Conservation (phyloP, 2,113 vertebrate species). For the Buteo buteo region DNA sequence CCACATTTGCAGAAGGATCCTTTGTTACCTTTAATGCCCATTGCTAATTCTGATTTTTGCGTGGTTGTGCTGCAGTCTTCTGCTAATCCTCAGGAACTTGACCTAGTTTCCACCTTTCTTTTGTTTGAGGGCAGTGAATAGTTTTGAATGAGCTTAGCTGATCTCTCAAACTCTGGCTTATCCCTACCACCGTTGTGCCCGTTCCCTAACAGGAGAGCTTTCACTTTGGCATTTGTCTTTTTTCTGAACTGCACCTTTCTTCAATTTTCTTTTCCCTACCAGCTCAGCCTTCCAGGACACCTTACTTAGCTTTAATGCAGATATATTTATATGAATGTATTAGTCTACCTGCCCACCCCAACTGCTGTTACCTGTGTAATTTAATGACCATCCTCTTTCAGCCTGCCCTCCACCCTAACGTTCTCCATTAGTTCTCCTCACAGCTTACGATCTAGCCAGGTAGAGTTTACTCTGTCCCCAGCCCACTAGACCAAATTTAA, state of each 20-base stretch:
- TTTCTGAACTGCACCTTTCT: neutral
- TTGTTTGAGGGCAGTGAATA: neutral
- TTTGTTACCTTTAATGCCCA: neutral
- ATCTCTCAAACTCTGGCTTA: neutral
- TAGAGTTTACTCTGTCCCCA: neutral
- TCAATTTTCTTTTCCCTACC: neutral
- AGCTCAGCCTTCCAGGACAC: neutral
- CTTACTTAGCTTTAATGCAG: neutral
- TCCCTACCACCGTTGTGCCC: neutral
- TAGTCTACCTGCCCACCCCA: neutral
- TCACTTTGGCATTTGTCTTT: neutral
- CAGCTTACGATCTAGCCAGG: accelerated
- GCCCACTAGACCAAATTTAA: neutral
- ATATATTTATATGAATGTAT: neutral
- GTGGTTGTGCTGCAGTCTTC: neutral
- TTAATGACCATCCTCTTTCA: neutral
- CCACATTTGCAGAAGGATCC: neutral
- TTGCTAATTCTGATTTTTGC: neutral
- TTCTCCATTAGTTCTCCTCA: neutral
- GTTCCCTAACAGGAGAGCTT: neutral
- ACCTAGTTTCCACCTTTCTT: neutral
- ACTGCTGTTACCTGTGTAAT: neutral
- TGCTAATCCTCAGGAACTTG: neutral
- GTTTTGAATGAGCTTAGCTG: neutral
- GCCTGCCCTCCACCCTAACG: neutral